Conservation (phyloP, 2,797 vertebrate species). For the Linurgus olivaceus region DNA sequence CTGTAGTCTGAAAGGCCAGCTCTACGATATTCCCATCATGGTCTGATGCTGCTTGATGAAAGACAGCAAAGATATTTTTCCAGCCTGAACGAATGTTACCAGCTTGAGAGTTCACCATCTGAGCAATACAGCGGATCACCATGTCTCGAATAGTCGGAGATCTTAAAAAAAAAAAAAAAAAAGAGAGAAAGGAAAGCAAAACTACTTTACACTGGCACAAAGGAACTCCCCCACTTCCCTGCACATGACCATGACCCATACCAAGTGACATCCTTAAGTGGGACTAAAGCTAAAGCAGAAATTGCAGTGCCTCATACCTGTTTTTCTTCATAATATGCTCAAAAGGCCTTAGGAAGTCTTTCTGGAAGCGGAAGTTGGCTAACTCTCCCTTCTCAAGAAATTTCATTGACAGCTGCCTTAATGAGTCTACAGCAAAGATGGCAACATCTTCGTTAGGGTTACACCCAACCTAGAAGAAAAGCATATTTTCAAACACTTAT, state of each 20-base stretch:
- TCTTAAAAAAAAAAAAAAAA: conserved; percentile 57
- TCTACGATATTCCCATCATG: conserved; percentile 93
- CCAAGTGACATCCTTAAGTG: background rate
- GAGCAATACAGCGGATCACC: conserved; percentile 93
- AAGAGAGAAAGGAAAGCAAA: background rate
- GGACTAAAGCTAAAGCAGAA: background rate
- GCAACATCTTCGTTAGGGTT: conserved; percentile 96
- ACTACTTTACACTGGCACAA: background rate
- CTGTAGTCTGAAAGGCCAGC: conserved; percentile 92
- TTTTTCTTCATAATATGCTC: conserved; percentile 98
- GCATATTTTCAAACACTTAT: background rate
- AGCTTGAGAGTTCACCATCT: conserved; percentile 96
- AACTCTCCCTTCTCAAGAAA: conserved; percentile 96
- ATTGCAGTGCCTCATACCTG: conserved; percentile 75
- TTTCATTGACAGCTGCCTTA: conserved; percentile 96
- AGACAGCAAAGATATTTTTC: conserved; percentile 97
- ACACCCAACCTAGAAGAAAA: conserved; percentile 86
- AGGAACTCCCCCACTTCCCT: background rate
- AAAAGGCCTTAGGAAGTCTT: conserved; percentile 94
- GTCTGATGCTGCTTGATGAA: conserved; percentile 93
- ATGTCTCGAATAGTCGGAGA: conserved; percentile 94
- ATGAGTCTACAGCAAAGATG: conserved; percentile 93
- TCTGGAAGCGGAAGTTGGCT: conserved; percentile 97
- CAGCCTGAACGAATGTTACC: conserved; percentile 94
- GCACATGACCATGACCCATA: background rate